phyloP scores from a whole-genome alignment of 2,113 vertebrate species.

The Lasiurus borealis region DNA sequence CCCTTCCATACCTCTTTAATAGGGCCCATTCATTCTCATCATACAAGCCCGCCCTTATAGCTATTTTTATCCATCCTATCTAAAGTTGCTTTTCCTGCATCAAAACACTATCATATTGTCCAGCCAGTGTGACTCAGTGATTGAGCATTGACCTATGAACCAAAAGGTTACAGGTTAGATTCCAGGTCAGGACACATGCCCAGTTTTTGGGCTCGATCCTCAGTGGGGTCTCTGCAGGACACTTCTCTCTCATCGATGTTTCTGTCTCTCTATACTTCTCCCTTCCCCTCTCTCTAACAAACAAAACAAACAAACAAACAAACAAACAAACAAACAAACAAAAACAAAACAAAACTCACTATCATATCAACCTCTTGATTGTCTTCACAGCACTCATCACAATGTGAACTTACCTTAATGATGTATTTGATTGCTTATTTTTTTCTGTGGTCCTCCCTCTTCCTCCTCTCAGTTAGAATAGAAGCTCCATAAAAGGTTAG shows the following conservation, averaged over 20 bases:
- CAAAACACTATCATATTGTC: background rate
- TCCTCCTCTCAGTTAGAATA: background rate
- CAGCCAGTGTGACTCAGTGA: no score
- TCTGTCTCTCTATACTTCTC: no score
- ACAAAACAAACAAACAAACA: no score
- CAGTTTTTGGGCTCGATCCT: no score
- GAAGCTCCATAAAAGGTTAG: background rate
- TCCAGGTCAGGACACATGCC: no score
- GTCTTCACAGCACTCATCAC: background rate
- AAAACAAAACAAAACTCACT: no score
- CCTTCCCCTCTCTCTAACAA: no score
- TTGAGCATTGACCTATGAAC: no score
- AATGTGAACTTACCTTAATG: background rate
- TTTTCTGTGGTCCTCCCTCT: background rate
- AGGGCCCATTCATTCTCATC: background rate
- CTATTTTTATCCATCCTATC: background rate
- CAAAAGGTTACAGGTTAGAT: no score
- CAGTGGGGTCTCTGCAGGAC: no score
- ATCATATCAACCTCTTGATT: background rate
- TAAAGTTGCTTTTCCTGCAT: background rate
- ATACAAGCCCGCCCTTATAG: background rate
- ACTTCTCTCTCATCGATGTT: no score
- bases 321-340: no score
- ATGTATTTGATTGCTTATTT: slow-evolving; percentile 6
- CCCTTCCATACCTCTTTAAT: background rate